phyloP scores from a whole-genome alignment of 2,797 vertebrate genomes.

The Sebastes itinus region DNA sequence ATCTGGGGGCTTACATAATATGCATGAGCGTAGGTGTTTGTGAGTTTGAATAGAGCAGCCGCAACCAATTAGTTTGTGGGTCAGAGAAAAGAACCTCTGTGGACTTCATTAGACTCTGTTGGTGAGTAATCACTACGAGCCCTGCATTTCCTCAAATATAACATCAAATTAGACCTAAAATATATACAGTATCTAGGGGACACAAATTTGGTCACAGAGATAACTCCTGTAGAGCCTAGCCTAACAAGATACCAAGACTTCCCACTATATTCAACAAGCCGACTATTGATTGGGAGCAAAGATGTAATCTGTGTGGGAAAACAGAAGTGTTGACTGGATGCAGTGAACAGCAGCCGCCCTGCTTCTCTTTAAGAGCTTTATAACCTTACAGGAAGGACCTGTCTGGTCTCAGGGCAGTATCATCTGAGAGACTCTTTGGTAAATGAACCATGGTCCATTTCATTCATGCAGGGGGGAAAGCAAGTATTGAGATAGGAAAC shows the following conservation, averaged over 20 bases:
- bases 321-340: constrained; percentile 27
- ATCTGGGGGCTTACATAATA: constrained; percentile 70
- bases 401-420: constrained; percentile 21
- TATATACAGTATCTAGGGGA: constrained; percentile 4
- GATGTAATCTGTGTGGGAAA: constrained; percentile 34
- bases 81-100: constrained; percentile 53
- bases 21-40: constrained; percentile 65
- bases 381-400: background rate
- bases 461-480: background rate
- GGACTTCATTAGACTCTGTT: constrained; percentile 29
- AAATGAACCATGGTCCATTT: constrained; percentile 38
- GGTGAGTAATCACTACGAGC: constrained; percentile 27
- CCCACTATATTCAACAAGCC: constrained; percentile 22
- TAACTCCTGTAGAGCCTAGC: background rate
- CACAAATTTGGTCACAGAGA: constrained; percentile 16
- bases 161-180: constrained; percentile 33
- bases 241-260: constrained; percentile 7
- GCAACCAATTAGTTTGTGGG: constrained; percentile 61
- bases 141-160: constrained; percentile 28
- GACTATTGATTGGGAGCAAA: constrained; percentile 18
- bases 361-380: constrained; percentile 13
- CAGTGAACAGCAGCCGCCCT: constrained; percentile 10
- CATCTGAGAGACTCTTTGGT: background rate
- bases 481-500: background rate
- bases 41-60: constrained; percentile 57